phyloP scores from a whole-genome alignment of 2,797 vertebrate species.

The Crocodylus rhombifer region DNA sequence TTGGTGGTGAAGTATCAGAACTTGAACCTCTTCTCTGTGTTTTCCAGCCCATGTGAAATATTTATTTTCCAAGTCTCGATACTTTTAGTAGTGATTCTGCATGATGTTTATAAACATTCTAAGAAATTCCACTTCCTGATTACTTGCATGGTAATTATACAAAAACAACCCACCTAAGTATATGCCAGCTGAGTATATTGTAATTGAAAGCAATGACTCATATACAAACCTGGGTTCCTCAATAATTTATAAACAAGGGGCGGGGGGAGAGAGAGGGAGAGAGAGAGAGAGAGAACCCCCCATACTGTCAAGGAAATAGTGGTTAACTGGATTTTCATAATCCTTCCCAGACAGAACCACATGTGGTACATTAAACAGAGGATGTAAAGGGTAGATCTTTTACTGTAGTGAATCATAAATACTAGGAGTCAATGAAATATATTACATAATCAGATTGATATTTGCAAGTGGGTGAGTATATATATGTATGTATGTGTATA shows the following conservation, averaged over 20 bases:
- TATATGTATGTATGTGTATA: no score
- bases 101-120: conserved; percentile 31
- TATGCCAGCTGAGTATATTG: neutral
- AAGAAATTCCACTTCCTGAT: conserved; percentile 42
- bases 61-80: neutral
- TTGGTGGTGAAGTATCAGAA: conserved; percentile 14
- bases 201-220: conserved; percentile 50
- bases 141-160: conserved; percentile 36
- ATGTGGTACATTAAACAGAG: conserved; percentile 64
- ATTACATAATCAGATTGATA: conserved; percentile 48
- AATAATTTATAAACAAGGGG: conserved; percentile 48
- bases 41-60: neutral
- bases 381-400: conserved; percentile 40
- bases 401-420: conserved; percentile 36
- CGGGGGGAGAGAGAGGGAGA: conserved; percentile 2
- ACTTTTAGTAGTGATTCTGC: conserved; percentile 13
- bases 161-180: conserved; percentile 19
- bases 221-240: conserved; percentile 31
- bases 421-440: conserved; percentile 58
- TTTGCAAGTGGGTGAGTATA: neutral
- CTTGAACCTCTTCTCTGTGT: neutral
- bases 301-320: conserved; percentile 50
- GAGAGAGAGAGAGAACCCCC: no score
- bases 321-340: conserved; percentile 64
- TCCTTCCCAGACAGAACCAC: conserved; percentile 21